A percentile compares a stretch with the other conserved stretches of the same genome.
Evolutionary conservation across 1,140 invertebrate species (phyloP).

Genomic region (Copidosoma floridanum): DNA sequence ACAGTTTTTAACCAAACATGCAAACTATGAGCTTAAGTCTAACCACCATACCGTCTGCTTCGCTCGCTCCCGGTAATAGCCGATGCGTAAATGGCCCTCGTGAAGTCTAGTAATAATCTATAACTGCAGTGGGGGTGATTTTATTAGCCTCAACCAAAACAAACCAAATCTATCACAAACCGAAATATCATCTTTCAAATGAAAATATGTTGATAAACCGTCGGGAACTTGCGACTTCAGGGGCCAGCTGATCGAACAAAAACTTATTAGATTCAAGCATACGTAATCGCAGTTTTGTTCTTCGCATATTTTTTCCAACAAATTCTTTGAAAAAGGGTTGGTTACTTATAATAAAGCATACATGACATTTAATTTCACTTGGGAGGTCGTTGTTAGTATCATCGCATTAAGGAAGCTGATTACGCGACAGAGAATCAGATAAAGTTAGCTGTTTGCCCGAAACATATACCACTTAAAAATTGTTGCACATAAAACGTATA

Average conservation of each 20-base stretch:
- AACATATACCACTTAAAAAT: constrained; percentile 35
- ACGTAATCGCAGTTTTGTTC: constrained; percentile 28
- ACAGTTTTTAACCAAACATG: constrained; percentile 27
- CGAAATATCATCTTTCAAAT: constrained; percentile 25
- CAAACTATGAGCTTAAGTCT: constrained; percentile 31
- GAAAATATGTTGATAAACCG: constrained; percentile 26
- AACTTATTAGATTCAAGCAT: constrained; percentile 27
- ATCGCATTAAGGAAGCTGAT: constrained; percentile 2
- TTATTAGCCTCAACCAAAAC: constrained; percentile 31
- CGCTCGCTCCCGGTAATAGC: constrained; percentile 31
- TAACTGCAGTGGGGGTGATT: constrained; percentile 27
- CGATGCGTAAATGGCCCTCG: constrained; percentile 30
- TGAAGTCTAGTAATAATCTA: constrained; percentile 32
- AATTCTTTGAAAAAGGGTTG: background rate
- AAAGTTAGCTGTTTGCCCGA: constrained; percentile 39
- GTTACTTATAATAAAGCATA: constrained; percentile 8
- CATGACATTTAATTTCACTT: background rate
- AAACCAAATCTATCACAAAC: constrained; percentile 1
- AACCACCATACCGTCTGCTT: constrained; percentile 34
- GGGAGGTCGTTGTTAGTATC: background rate
- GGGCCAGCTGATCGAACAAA: constrained; percentile 22
- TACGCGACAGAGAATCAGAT: constrained; percentile 39
- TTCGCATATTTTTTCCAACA: constrained; percentile 10
- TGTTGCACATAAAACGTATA: too few species aligned
- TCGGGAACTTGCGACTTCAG: constrained; percentile 13